Conservation (phyloP, 2,797 vertebrate genomes). For the Phataginus tetradactyla region DNA sequence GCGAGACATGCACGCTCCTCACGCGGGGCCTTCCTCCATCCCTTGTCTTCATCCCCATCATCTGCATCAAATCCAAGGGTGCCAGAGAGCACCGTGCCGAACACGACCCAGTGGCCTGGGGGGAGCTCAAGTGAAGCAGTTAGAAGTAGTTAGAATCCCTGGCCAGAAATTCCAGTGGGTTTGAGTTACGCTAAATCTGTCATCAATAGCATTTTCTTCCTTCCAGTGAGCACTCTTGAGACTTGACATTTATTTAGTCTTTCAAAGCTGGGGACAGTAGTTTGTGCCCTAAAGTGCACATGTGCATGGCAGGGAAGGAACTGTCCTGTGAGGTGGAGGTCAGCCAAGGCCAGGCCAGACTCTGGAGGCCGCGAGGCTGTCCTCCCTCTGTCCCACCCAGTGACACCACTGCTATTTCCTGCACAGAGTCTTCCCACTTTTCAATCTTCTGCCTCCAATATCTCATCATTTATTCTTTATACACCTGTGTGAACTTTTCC, state of each 20-base stretch:
- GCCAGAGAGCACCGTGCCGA: not conserved
- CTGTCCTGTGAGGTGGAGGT: not conserved
- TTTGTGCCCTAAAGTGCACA: not conserved
- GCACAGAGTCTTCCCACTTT: not conserved
- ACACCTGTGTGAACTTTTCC: not conserved
- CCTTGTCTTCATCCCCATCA: not conserved
- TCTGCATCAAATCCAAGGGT: not conserved
- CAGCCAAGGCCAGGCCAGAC: not conserved
- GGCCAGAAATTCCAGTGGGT: not conserved
- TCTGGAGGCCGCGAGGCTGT: not conserved
- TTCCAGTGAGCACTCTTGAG: conserved; percentile 44
- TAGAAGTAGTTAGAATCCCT: not conserved
- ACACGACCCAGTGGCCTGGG: not conserved
- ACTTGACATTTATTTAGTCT: conserved; percentile 29
- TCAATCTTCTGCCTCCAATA: not conserved
- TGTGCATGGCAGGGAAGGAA: not conserved
- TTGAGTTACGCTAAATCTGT: conserved; percentile 36
- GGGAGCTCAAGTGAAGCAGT: conserved; percentile 46
- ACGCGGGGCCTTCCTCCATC: not conserved
- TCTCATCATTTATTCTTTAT: not conserved
- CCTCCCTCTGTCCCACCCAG: not conserved
- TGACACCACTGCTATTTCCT: not conserved
- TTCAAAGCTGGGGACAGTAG: not conserved
- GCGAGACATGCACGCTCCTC: conserved; percentile 46
- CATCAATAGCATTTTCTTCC: not conserved